Conservation (phyloP, 2,113 vertebrate species). For the Zapornia atra region DNA sequence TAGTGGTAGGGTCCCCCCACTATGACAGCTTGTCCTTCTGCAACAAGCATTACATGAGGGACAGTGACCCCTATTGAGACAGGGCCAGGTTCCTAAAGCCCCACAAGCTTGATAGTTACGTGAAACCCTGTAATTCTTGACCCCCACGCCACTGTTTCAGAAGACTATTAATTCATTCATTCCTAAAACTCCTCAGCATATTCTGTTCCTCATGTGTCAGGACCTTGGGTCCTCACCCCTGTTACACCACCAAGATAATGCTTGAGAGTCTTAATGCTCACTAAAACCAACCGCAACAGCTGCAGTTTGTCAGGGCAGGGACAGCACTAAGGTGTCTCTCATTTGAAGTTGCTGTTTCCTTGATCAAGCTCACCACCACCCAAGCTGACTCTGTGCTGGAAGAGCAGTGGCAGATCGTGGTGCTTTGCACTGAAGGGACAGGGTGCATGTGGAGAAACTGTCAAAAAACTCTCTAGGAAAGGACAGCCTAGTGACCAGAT, state of each 20-base stretch:
- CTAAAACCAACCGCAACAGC: background rate
- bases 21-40: background rate
- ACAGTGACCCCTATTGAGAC: background rate
- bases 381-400: background rate
- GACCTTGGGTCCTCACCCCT: background rate
- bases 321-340: background rate
- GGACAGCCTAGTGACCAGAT: background rate
- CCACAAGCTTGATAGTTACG: background rate
- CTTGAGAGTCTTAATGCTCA: background rate
- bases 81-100: background rate
- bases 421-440: background rate
- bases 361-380: fast-evolving
- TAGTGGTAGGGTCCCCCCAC: background rate
- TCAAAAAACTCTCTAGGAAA: background rate
- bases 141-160: background rate
- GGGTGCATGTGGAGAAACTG: fast-evolving
- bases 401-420: fast-evolving
- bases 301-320: background rate
- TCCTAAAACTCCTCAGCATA: background rate
- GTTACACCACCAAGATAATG: background rate
- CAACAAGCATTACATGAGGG: background rate
- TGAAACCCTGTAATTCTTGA: background rate
- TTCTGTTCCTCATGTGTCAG: background rate
- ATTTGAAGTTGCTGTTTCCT: background rate
- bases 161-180: background rate